Conservation (phyloP, 2,888 invertebrate genomes). For the Campoletis raptor region DNA sequence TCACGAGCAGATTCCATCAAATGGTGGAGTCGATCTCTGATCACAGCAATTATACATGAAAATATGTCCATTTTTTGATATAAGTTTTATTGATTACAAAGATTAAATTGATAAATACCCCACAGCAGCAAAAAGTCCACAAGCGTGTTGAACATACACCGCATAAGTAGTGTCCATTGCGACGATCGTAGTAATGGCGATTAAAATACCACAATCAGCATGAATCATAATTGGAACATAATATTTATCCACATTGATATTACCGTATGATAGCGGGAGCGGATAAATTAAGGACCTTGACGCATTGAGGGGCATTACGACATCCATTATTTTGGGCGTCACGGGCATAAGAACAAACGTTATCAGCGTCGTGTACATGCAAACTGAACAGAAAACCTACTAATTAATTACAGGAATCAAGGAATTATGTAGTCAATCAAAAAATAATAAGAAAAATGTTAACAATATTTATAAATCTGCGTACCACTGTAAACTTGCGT, state of each 20-base stretch:
- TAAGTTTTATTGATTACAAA: neutral
- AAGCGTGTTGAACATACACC: constrained; percentile 65
- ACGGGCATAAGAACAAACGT: constrained; percentile 53
- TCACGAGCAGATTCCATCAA: constrained; percentile 16
- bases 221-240: constrained; percentile 61
- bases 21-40: constrained; percentile 36
- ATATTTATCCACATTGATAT: constrained; percentile 42
- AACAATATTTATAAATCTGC: constrained; percentile 1
- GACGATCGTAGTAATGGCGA: constrained; percentile 50
- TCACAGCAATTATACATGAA: neutral
- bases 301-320: constrained; percentile 59
- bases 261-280: constrained; percentile 49
- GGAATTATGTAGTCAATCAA: neutral
- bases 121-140: constrained; percentile 58
- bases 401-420: neutral
- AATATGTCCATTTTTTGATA: neutral
- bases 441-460: neutral
- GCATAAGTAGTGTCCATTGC: constrained; percentile 56
- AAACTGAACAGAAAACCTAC: constrained; percentile 30
- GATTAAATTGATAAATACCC: constrained; percentile 38
- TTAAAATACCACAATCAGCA: constrained; percentile 17
- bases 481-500: constrained; percentile 54
- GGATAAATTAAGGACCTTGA: constrained; percentile 41
- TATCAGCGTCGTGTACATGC: constrained; percentile 60
- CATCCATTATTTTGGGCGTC: constrained; percentile 55